These are phyloP conservation scores for Trichonephila clavata DNA, from an alignment of 1,140 invertebrate genomes.

Conservation along the genomic window DNA sequence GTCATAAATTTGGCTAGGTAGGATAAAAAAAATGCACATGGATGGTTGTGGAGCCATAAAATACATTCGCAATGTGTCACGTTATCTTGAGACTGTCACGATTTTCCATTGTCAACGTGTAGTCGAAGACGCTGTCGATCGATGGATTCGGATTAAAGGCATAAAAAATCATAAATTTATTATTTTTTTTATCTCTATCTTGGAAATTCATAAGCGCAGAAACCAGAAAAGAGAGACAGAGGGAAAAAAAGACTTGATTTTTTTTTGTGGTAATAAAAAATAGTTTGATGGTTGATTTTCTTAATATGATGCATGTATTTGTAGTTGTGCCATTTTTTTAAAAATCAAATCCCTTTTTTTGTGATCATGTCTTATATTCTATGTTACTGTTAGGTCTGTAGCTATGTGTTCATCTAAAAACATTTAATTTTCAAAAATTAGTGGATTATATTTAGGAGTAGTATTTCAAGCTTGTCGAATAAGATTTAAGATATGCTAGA, in stretches of 20 bases:
- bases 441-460: no score
- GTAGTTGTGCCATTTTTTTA: background rate
- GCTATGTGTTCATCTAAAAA: no score
- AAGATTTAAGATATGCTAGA: no score
- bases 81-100: background rate
- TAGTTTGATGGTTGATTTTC: background rate
- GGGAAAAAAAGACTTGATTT: background rate
- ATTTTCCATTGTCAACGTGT: background rate
- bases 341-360: background rate
- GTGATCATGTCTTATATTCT: background rate
- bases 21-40: background rate
- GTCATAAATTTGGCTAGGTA: background rate
- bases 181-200: background rate
- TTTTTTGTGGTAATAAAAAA: no score
- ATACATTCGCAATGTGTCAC: slow-evolving; percentile 1
- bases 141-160: background rate
- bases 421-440: no score
- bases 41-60: background rate
- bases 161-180: background rate
- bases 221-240: background rate
- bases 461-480: no score
- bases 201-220: background rate
- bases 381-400: background rate
- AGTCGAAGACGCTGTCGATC: background rate
- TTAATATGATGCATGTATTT: background rate